phyloP scores from a whole-genome alignment of 2,113 vertebrate species.

The Pterocles gutturalis region DNA sequence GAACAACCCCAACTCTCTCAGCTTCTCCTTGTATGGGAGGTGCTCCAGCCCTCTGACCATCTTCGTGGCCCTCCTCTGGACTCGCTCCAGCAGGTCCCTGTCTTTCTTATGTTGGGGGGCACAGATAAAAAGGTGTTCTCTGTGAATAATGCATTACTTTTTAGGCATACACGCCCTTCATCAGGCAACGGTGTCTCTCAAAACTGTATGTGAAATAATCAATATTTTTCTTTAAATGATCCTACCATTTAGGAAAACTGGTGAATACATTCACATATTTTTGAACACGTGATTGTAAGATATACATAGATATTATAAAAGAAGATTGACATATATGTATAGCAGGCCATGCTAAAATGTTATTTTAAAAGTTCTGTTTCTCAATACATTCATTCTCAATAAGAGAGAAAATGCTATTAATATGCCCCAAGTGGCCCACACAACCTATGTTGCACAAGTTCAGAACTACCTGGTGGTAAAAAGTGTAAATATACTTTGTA shows the following conservation, averaged over 20 bases:
- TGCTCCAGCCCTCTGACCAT: too few relatives aligned
- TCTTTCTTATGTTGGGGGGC: too few relatives aligned
- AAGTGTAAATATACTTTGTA: background rate
- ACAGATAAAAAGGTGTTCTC: background rate
- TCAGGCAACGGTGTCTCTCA: background rate
- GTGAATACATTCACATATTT: background rate
- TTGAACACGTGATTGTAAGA: background rate
- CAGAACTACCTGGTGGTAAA: background rate
- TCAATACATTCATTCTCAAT: background rate
- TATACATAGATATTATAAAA: background rate
- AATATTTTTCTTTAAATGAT: background rate
- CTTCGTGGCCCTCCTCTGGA: too few relatives aligned
- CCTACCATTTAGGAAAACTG: background rate
- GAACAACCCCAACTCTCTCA: too few relatives aligned
- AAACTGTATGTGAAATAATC: background rate
- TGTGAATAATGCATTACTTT: background rate
- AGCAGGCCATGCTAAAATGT: background rate
- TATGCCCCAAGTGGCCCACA: background rate
- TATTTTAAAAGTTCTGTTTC: background rate
- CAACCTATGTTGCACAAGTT: background rate
- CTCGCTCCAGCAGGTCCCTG: too few relatives aligned
- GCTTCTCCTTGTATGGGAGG: too few relatives aligned
- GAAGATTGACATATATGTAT: background rate
- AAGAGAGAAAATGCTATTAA: background rate
- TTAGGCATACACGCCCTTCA: background rate